Evolutionary conservation across 2,888 invertebrate species (phyloP).

Genomic region (Plemyria rubiginata): DNA sequence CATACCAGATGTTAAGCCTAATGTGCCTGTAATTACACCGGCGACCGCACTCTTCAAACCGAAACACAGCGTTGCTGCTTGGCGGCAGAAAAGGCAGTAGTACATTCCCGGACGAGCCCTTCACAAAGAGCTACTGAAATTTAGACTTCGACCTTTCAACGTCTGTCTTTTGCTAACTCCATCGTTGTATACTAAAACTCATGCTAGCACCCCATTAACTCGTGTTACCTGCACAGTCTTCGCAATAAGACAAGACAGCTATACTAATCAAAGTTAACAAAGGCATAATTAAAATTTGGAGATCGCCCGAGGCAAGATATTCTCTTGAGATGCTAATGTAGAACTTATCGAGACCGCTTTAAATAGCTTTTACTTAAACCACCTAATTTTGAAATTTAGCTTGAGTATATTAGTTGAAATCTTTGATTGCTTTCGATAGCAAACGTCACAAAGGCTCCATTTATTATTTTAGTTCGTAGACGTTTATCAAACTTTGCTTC

Average conservation of each 20-base stretch:
- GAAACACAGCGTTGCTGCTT: too few relatives aligned
- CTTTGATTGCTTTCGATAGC: constrained; percentile 4
- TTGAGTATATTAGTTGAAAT: constrained; percentile 1
- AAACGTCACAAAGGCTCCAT: neutral
- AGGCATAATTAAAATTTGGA: constrained; percentile 63
- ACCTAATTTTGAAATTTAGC: constrained; percentile 17
- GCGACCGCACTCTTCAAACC: too few relatives aligned
- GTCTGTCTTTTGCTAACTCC: too few relatives aligned
- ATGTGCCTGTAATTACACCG: too few relatives aligned
- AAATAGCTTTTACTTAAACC: neutral
- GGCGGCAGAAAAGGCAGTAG: too few relatives aligned
- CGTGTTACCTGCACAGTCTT: constrained; percentile 3
- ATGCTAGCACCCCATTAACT: neutral
- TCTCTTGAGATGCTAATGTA: constrained; percentile 60
- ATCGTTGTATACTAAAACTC: neutral
- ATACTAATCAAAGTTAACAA: constrained; percentile 65
- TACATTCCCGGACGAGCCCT: too few relatives aligned
- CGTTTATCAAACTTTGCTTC: neutral
- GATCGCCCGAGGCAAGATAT: constrained; percentile 52
- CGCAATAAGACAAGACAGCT: constrained; percentile 31
- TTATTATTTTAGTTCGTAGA: neutral
- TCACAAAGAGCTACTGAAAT: too few relatives aligned
- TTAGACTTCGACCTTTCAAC: too few relatives aligned
- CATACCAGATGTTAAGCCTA: too few relatives aligned
- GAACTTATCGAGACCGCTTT: constrained; percentile 44